Evolutionary conservation across 2,888 invertebrate species (phyloP).

Genomic region (Platyscelio sp.): DNA sequence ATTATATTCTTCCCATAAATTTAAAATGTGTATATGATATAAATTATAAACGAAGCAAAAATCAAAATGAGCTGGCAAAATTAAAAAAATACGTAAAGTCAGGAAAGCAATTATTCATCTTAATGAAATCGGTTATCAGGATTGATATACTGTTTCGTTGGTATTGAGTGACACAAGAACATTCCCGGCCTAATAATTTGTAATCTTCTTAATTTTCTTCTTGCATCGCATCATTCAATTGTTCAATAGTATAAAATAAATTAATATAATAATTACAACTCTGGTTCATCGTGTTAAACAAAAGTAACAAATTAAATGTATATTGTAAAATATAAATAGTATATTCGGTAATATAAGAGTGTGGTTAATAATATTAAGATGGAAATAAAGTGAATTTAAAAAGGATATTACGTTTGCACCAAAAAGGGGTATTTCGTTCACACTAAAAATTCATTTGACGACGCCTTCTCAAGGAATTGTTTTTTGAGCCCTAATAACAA

Average conservation of each 20-base stretch:
- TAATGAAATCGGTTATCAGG: too few species aligned
- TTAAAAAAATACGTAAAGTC: too few species aligned
- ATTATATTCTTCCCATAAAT: too few species aligned
- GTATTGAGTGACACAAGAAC: not conserved
- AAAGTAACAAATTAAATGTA: conserved; percentile 22
- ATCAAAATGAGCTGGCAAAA: too few species aligned
- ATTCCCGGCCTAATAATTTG: conserved; percentile 37
- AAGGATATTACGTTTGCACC: too few species aligned
- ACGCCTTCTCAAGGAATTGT: conserved; percentile 78
- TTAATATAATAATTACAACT: conserved; percentile 32
- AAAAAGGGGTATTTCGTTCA: too few species aligned
- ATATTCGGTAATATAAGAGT: conserved; percentile 38
- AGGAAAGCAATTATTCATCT: too few species aligned
- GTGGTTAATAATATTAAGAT: conserved; percentile 36
- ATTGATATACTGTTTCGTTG: too few species aligned
- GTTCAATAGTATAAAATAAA: conserved; percentile 21
- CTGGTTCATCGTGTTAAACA: conserved; percentile 20
- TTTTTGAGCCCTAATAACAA: conserved; percentile 82
- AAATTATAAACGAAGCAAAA: too few species aligned
- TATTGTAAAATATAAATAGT: conserved; percentile 41
- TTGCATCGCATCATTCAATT: conserved; percentile 5
- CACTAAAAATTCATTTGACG: too few species aligned
- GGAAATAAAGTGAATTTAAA: not conserved
- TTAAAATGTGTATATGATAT: too few species aligned
- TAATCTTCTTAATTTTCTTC: not conserved